These are phyloP conservation scores for Barypeithes pellucidus DNA, from an alignment of 2,888 invertebrate species.

Conservation along the genomic window DNA sequence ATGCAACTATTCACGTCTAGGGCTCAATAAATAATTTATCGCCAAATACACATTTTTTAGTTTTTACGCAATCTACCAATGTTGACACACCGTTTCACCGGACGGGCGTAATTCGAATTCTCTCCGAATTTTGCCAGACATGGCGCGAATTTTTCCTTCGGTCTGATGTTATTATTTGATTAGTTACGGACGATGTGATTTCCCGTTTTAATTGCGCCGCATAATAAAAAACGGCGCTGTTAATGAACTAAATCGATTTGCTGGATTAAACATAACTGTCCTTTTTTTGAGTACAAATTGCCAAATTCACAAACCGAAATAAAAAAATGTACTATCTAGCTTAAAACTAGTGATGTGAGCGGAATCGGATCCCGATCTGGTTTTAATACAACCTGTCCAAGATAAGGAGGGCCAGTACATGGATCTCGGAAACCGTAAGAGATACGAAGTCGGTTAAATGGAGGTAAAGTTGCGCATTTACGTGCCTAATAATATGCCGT, in stretches of 20 bases:
- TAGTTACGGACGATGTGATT: slow-evolving; percentile 18
- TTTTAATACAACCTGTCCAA: no score
- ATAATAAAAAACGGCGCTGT: slow-evolving; percentile 9
- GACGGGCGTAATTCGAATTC: neutral
- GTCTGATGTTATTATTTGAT: slow-evolving; percentile 23
- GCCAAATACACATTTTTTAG: neutral
- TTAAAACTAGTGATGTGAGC: no score
- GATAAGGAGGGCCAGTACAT: no score
- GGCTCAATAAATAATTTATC: slow-evolving; percentile 6
- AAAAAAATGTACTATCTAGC: no score
- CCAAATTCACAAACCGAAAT: neutral
- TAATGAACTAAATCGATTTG: slow-evolving; percentile 7
- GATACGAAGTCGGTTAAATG: no score
- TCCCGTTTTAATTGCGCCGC: slow-evolving; percentile 9
- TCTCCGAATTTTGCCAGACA: neutral
- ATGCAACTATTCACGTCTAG: neutral
- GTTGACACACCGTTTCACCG: slow-evolving; percentile 17
- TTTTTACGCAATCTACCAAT: neutral
- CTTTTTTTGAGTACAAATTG: neutral
- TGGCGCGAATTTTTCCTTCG: slow-evolving; percentile 22
- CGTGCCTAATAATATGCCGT: no score
- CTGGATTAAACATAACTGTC: neutral
- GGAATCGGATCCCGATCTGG: no score
- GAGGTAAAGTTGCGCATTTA: no score
- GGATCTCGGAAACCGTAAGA: no score